A percentile compares a stretch with the other conserved stretches of the same genome.
These are phyloP conservation scores for Bombus pyrosoma DNA, from an alignment of 1,140 invertebrate species.

Conservation along the genomic window DNA sequence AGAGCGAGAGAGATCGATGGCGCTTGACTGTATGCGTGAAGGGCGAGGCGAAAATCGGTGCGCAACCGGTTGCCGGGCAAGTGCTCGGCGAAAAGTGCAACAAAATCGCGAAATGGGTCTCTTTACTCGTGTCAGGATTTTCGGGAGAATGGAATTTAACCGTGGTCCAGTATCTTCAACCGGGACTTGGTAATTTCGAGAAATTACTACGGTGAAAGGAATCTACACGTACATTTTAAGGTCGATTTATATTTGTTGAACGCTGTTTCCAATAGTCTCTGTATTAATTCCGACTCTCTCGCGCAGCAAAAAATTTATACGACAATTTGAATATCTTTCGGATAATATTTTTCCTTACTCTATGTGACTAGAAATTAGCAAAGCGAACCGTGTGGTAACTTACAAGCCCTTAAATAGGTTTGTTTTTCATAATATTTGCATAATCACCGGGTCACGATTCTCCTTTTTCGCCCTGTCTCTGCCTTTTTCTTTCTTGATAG, in stretches of 20 bases:
- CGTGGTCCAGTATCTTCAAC: background rate
- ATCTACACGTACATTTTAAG: background rate
- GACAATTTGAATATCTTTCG: background rate
- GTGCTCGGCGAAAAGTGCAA: background rate
- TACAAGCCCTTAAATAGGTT: slow-evolving; percentile 1
- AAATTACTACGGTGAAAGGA: background rate
- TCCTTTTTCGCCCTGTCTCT: background rate
- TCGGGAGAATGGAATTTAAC: background rate
- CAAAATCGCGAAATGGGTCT: background rate
- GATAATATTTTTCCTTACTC: background rate
- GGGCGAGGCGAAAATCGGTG: slow-evolving; percentile 20
- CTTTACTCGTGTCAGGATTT: background rate
- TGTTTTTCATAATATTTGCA: slow-evolving; percentile 21
- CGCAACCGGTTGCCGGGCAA: slow-evolving; percentile 30
- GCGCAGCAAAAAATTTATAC: background rate
- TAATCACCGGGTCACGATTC: background rate
- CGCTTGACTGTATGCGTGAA: background rate
- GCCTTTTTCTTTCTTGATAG: too few species aligned
- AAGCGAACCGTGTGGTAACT: background rate
- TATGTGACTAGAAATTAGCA: slow-evolving; percentile 4
- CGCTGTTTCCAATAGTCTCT: background rate
- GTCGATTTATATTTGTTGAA: background rate
- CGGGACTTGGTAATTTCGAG: background rate
- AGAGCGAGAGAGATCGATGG: slow-evolving; percentile 60
- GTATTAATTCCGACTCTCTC: background rate